phyloP scores from a whole-genome alignment of 2,797 vertebrate genomes.

The Atherinosoma microstoma region DNA sequence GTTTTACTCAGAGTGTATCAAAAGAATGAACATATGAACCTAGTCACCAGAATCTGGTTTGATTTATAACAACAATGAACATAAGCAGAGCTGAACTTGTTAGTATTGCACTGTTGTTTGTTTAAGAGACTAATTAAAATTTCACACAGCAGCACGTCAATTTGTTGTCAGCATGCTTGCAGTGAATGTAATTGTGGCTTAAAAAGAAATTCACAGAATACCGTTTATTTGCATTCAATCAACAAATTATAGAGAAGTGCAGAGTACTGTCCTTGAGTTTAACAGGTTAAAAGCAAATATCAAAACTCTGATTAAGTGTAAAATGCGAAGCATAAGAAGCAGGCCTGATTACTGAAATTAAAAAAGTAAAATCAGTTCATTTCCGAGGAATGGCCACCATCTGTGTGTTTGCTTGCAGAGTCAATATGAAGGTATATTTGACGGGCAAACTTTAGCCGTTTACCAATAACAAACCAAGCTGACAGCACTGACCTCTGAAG shows the following conservation, averaged over 20 bases:
- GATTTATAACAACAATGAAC: constrained; percentile 64
- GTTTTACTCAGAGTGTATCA: constrained; percentile 41
- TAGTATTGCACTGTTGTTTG: constrained; percentile 59
- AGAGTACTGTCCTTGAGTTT: background rate
- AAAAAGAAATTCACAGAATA: constrained; percentile 34
- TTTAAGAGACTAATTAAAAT: constrained; percentile 33
- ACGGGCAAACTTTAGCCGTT: constrained; percentile 5
- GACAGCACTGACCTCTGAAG: background rate
- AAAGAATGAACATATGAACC: constrained; percentile 59
- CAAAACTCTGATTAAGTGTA: background rate
- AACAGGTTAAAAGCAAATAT: background rate
- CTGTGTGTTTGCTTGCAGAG: constrained; percentile 3
- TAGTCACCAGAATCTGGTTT: constrained; percentile 51
- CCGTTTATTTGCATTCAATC: background rate
- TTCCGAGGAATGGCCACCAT: background rate
- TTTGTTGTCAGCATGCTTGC: constrained; percentile 29
- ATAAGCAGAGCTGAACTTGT: constrained; percentile 36
- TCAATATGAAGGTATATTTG: constrained; percentile 9
- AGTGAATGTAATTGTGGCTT: constrained; percentile 18
- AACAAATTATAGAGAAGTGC: background rate
- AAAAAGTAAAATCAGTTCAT: background rate
- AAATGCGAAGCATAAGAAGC: background rate
- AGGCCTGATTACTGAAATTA: background rate
- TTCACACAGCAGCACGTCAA: constrained; percentile 5
- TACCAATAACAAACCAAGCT: constrained; percentile 7